phyloP scores from a whole-genome alignment of 2,113 vertebrate genomes.

The Sander lucioperca region DNA sequence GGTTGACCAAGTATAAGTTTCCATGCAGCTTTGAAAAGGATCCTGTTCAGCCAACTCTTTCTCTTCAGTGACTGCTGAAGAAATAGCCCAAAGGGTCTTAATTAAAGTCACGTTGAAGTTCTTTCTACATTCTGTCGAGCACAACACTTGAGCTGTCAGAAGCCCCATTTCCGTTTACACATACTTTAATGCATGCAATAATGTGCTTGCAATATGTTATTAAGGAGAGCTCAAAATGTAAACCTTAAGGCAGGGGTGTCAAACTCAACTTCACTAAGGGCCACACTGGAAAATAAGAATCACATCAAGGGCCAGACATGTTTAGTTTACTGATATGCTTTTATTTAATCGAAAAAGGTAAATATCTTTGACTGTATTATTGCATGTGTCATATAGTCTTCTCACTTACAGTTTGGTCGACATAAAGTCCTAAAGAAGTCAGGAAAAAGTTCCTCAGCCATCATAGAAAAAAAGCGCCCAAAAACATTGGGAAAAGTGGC shows the following conservation, averaged over 20 bases:
- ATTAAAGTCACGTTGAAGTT: constrained; percentile 61
- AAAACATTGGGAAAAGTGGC: too few species aligned
- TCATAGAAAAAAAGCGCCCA: too few species aligned
- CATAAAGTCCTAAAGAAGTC: too few species aligned
- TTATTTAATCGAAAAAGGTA: too few species aligned
- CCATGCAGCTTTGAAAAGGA: constrained; percentile 35
- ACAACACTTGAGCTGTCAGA: background rate
- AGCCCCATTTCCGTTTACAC: constrained; percentile 33
- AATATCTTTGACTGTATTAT: too few species aligned
- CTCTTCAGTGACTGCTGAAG: constrained; percentile 35
- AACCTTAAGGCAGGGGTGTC: background rate
- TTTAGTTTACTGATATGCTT: too few species aligned
- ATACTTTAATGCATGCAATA: constrained; percentile 29
- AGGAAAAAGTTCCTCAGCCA: too few species aligned
- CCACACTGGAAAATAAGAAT: too few species aligned
- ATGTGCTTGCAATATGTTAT: constrained; percentile 47
- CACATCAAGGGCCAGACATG: too few species aligned
- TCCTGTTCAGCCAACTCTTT: constrained; percentile 36
- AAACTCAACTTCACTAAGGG: too few species aligned
- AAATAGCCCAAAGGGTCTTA: constrained; percentile 48
- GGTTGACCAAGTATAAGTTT: constrained; percentile 26
- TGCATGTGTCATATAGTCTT: too few species aligned
- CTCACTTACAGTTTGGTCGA: too few species aligned
- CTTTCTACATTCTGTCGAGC: constrained; percentile 16
- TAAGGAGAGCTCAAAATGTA: background rate